Evolutionary conservation across 2,113 vertebrate species (phyloP).

Genomic region (Taurulus bubalis): DNA sequence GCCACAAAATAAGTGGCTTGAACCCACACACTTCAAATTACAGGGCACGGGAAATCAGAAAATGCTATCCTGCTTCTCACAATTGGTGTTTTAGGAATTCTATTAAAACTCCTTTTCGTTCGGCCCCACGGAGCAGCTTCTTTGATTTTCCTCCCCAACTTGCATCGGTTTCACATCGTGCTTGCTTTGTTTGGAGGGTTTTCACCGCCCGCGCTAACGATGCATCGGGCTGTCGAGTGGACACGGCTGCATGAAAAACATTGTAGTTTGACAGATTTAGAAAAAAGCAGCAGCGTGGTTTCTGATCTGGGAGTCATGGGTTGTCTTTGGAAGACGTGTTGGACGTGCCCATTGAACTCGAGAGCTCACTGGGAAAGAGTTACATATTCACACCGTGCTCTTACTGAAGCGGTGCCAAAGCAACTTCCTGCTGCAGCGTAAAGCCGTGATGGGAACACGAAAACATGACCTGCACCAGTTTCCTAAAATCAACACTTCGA

Average conservation of each 20-base stretch:
- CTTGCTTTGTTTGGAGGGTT: not conserved
- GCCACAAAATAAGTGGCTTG: slow-evolving; percentile 85
- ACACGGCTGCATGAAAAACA: slow-evolving; percentile 11
- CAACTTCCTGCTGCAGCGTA: slow-evolving; percentile 21
- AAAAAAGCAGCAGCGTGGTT: not conserved
- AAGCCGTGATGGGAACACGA: slow-evolving; percentile 20
- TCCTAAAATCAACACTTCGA: not conserved
- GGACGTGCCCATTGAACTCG: slow-evolving; percentile 22
- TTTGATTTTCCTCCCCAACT: slow-evolving; percentile 28
- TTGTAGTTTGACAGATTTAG: not conserved
- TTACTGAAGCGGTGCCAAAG: slow-evolving; percentile 4
- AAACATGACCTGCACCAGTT: slow-evolving; percentile 9
- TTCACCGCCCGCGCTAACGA: slow-evolving; percentile 5
- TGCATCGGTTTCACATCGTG: slow-evolving; percentile 6
- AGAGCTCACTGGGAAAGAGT: slow-evolving; percentile 1
- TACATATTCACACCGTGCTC: slow-evolving; percentile 2
- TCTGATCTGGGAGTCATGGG: slow-evolving; percentile 31
- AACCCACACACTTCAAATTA: slow-evolving; percentile 80
- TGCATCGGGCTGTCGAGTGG: not conserved
- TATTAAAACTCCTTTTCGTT: slow-evolving; percentile 74
- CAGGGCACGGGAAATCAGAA: slow-evolving; percentile 75
- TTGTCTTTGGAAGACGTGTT: slow-evolving; percentile 18
- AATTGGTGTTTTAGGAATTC: slow-evolving; percentile 77
- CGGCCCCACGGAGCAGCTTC: slow-evolving; percentile 45
- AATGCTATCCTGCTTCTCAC: slow-evolving; percentile 78